A percentile compares a stretch with the other conserved stretches of the same genome.
phyloP scores from a whole-genome alignment of 2,797 vertebrate species.

The Protosalanx chinensis region DNA sequence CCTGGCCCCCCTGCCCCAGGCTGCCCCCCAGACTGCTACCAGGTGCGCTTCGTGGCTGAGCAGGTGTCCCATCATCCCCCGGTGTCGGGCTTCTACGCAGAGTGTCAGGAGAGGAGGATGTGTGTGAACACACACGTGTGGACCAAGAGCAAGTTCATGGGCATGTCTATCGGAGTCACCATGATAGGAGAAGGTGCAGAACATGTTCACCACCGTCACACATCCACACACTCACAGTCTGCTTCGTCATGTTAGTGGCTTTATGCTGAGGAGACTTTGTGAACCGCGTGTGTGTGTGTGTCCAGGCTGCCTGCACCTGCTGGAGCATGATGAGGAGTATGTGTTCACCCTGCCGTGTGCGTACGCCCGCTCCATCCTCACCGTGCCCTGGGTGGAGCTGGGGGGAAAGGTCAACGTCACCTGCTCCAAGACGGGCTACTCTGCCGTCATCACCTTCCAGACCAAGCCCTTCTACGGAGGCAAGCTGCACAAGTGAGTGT shows the following conservation, averaged over 20 bases:
- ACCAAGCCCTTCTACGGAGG: conserved; percentile 98
- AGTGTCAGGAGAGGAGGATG: conserved; percentile 90
- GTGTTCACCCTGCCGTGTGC: conserved; percentile 94
- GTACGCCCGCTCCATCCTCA: conserved; percentile 96
- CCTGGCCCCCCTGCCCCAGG: conserved; percentile 19
- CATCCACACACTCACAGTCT: conserved; percentile 3
- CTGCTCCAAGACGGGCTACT: conserved; percentile 91
- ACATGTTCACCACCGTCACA: not conserved
- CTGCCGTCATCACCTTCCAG: conserved; percentile 95
- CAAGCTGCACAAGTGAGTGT: conserved; percentile 88
- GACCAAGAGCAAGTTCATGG: conserved; percentile 99
- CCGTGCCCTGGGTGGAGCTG: conserved; percentile 97
- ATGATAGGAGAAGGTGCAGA: conserved; percentile 93
- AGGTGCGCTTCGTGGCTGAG: conserved; percentile 91
- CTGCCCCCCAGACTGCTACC: conserved; percentile 71
- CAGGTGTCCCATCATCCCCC: conserved; percentile 98
- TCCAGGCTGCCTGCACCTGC: conserved; percentile 84
- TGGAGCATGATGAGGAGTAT: conserved; percentile 95
- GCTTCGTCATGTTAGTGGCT: not conserved
- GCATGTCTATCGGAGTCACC: conserved; percentile 98
- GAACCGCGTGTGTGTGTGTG: not conserved
- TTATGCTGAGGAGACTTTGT: not conserved
- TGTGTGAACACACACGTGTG: conserved; percentile 95
- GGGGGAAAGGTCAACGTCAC: conserved; percentile 93
- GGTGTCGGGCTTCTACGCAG: conserved; percentile 96